Evolutionary conservation across 2,888 invertebrate genomes (phyloP).

Genomic region (Nebria salina): DNA sequence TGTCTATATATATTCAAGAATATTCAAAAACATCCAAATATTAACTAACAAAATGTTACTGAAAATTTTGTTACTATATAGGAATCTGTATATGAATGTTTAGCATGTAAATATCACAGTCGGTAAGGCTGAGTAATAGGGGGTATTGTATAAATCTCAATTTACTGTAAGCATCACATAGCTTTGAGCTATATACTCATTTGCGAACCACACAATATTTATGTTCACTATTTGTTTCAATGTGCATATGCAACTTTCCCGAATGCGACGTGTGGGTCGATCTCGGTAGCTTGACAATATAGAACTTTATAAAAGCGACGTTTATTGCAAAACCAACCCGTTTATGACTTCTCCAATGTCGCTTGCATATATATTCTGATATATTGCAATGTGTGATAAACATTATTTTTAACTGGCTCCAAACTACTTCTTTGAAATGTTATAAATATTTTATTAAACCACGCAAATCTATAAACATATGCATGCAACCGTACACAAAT

Average conservation of each 20-base stretch:
- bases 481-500: no score
- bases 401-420: background rate
- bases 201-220: slow-evolving; percentile 19
- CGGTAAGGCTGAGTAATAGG: background rate
- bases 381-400: background rate
- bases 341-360: slow-evolving; percentile 18
- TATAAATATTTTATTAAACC: background rate
- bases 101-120: slow-evolving; percentile 2
- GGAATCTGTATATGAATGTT: background rate
- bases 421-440: background rate
- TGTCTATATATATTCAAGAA: background rate
- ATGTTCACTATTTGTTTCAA: slow-evolving; percentile 11
- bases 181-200: slow-evolving; percentile 21
- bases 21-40: no score
- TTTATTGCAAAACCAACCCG: slow-evolving; percentile 36
- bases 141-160: slow-evolving; percentile 19
- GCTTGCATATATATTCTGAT: background rate
- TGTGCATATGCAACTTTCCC: slow-evolving; percentile 14
- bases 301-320: slow-evolving; percentile 40
- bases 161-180: background rate
- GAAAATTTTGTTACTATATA: background rate
- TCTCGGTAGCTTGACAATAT: slow-evolving; percentile 19
- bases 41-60: no score
- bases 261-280: background rate
- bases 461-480: background rate